These are phyloP conservation scores for Salvelinus fontinalis DNA, from an alignment of 2,113 vertebrate species.

Conservation along the genomic window DNA sequence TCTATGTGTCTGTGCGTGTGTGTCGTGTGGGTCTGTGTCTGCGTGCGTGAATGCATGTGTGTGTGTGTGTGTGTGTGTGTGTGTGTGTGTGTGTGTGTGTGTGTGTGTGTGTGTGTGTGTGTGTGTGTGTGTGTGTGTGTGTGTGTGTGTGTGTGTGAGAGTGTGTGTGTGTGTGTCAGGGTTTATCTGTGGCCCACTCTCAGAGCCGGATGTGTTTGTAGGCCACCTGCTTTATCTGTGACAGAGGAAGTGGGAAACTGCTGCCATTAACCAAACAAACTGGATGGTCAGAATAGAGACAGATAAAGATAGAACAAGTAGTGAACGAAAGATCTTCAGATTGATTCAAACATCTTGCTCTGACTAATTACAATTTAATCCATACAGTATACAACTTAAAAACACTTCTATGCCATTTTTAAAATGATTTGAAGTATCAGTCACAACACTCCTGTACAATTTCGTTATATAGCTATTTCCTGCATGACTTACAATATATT, in stretches of 20 bases:
- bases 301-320: no score
- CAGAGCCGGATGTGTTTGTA: constrained; percentile 25
- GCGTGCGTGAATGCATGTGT: neutral
- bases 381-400: no score
- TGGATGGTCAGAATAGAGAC: constrained; percentile 35
- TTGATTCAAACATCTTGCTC: no score
- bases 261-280: constrained; percentile 40
- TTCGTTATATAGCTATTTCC: no score
- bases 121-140: neutral
- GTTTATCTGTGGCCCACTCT: constrained; percentile 11
- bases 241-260: constrained; percentile 23
- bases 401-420: no score
- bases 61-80: constrained; percentile 12
- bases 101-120: constrained; percentile 10
- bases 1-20: neutral
- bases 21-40: neutral
- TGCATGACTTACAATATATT: no score
- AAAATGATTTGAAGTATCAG: no score
- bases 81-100: constrained; percentile 9
- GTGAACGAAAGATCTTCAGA: no score
- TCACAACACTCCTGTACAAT: no score
- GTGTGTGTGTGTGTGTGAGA: constrained; percentile 12
- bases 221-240: constrained; percentile 6
- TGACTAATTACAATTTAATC: no score
- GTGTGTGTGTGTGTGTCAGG: neutral